Percentiles rank a stretch among this genome's conserved stretches.
Conservation (phyloP, 2,113 vertebrate genomes). For the Pandion haliaetus region DNA sequence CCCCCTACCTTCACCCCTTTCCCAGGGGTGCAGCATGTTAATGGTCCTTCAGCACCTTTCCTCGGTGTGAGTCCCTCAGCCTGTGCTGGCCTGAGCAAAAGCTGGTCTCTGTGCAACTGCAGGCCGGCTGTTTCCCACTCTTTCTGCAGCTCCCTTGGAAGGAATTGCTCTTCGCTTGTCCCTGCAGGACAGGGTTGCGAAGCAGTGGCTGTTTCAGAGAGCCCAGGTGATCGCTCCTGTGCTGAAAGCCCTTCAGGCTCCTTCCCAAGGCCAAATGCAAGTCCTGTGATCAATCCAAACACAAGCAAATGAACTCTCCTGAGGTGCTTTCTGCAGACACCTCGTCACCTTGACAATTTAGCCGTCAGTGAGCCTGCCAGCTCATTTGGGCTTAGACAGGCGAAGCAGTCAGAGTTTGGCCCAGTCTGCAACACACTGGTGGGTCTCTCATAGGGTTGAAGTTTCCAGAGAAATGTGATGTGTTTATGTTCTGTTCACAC, state of each 20-base stretch:
- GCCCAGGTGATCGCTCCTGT: not conserved
- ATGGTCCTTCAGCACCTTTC: not conserved
- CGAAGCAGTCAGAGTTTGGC: not conserved
- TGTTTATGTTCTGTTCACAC: not conserved
- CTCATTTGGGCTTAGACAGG: not conserved
- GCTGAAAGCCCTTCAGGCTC: conserved; percentile 15
- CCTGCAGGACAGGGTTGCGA: not conserved
- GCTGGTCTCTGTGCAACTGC: not conserved
- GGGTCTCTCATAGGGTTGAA: not conserved
- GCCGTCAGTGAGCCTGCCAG: not conserved
- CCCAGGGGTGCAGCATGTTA: not conserved
- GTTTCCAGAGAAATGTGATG: not conserved
- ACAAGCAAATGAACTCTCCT: not conserved
- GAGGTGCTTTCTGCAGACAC: not conserved
- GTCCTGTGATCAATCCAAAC: not conserved
- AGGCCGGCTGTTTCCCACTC: not conserved
- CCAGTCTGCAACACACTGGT: not conserved
- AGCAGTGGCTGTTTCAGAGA: not conserved
- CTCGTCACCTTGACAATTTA: not conserved
- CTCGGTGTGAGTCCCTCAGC: not conserved
- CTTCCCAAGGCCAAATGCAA: not conserved
- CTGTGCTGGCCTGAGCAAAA: not conserved
- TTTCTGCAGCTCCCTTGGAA: not conserved
- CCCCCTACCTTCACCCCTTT: not conserved
- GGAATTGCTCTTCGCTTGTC: not conserved